Evolutionary conservation across 2,113 vertebrate species (phyloP).

Genomic region (Sapajus apella): DNA sequence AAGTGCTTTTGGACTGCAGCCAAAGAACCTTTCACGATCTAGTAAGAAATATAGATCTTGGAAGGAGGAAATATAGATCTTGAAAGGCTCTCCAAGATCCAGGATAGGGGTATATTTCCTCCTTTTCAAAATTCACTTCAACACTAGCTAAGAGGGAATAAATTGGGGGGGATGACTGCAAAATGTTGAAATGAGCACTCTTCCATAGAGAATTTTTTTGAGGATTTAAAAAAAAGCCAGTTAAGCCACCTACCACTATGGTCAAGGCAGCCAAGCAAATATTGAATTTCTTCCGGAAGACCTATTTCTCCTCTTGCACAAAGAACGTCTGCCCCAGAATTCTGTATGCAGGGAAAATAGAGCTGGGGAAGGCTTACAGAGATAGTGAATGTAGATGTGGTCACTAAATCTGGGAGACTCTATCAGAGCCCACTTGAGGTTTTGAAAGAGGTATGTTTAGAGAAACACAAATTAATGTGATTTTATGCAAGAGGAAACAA

Average conservation of each 20-base stretch:
- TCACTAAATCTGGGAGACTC: background rate
- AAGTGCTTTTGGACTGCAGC: background rate
- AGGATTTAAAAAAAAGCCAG: background rate
- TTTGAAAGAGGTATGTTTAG: constrained; percentile 47
- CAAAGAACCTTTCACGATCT: background rate
- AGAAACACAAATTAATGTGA: constrained; percentile 65
- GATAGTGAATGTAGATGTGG: constrained; percentile 9
- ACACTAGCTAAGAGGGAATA: background rate
- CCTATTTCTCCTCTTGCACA: background rate
- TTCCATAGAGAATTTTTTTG: background rate
- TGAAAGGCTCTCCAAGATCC: background rate
- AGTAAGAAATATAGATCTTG: background rate
- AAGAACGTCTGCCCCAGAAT: constrained; percentile 9
- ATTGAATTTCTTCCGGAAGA: background rate
- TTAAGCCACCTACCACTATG: background rate
- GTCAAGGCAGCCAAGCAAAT: constrained; percentile 30
- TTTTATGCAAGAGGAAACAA: constrained; percentile 67
- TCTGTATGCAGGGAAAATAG: background rate
- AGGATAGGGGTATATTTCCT: background rate
- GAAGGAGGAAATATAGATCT: no score
- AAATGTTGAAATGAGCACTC: background rate
- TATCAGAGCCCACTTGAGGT: constrained; percentile 14
- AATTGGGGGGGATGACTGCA: background rate
- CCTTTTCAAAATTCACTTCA: constrained; percentile 45
- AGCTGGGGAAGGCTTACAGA: background rate